Evolutionary conservation across 2,113 vertebrate species (phyloP).

Genomic region (Casuarius casuarius): DNA sequence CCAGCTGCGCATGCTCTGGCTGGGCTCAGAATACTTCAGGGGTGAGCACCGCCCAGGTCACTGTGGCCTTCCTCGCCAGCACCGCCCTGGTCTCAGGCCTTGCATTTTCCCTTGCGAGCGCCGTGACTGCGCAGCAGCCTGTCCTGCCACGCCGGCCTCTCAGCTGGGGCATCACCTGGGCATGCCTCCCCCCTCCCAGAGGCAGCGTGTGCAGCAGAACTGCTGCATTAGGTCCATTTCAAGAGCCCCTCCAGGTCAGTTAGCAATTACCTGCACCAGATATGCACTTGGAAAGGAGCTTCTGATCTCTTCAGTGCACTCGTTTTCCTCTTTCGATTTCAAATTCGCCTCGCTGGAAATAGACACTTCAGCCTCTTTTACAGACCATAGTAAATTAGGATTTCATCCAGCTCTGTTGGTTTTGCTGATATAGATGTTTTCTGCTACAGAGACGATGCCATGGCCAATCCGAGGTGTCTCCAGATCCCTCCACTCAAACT

Average conservation of each 20-base stretch:
- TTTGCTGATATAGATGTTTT: conserved; percentile 63
- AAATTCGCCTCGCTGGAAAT: conserved; percentile 61
- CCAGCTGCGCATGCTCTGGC: neutral
- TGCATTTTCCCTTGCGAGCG: neutral
- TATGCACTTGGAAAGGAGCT: conserved; percentile 38
- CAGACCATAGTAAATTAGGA: conserved; percentile 61
- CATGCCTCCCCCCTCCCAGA: neutral
- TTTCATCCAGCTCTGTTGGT: conserved; percentile 57
- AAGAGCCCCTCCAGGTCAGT: conserved; percentile 65
- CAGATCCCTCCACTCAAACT: neutral
- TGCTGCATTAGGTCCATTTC: conserved; percentile 60
- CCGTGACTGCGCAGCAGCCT: neutral
- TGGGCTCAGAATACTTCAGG: neutral
- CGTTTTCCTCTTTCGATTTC: conserved; percentile 64
- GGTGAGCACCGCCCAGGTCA: neutral
- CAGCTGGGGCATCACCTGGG: neutral
- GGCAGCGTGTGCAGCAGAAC: conserved; percentile 5
- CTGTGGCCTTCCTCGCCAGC: neutral
- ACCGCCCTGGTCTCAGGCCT: neutral
- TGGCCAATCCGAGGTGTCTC: conserved; percentile 14
- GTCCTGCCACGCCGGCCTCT: accelerated
- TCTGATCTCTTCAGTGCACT: conserved; percentile 69
- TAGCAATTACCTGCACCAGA: conserved; percentile 73
- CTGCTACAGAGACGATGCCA: neutral
- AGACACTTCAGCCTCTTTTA: conserved; percentile 65